These are phyloP conservation scores for Desoria tigrina DNA, from an alignment of 2,888 invertebrate genomes.

Conservation along the genomic window DNA sequence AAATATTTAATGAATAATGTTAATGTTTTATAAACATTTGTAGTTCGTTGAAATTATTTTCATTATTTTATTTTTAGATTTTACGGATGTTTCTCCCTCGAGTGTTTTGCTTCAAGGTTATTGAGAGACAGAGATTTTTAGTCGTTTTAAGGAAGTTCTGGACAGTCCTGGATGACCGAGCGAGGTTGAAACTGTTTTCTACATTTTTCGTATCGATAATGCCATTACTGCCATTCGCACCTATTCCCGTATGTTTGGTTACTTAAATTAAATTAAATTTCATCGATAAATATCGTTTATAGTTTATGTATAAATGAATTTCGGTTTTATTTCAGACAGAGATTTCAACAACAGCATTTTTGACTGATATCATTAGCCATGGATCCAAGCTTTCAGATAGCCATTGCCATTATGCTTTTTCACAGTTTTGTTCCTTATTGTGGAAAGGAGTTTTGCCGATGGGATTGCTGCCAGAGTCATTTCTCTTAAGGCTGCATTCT, in stretches of 20 bases:
- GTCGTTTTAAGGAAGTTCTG: background rate
- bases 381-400: background rate
- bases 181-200: background rate
- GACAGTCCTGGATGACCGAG: constrained; percentile 7
- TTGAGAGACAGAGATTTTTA: background rate
- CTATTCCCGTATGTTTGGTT: constrained; percentile 3
- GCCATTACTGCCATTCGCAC: background rate
- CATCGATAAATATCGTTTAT: background rate
- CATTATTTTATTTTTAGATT: background rate
- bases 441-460: background rate
- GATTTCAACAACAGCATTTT: background rate
- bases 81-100: constrained; percentile 3
- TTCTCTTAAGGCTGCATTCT: background rate
- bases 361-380: background rate
- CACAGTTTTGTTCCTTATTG: background rate
- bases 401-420: no score
- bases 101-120: constrained; percentile 11
- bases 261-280: constrained; percentile 4
- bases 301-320: no score
- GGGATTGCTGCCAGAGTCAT: background rate
- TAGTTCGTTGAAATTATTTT: background rate
- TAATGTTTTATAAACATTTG: no score
- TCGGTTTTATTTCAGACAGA: background rate
- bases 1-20: no score
- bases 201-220: constrained; percentile 6